phyloP scores from a whole-genome alignment of 1,140 invertebrate species.

The Pseudobourletiella spinata region DNA sequence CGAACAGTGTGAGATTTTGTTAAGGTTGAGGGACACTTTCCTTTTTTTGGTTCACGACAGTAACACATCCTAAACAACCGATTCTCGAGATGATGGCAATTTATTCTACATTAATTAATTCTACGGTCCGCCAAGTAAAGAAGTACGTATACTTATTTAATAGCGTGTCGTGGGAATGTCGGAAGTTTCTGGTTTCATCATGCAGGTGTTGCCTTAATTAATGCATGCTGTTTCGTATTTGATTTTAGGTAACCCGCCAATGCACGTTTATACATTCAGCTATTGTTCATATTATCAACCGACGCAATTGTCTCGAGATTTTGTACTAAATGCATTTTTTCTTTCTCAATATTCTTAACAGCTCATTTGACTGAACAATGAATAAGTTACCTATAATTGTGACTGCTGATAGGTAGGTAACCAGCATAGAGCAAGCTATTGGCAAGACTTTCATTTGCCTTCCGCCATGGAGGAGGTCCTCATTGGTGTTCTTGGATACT shows the following conservation, averaged over 20 bases:
- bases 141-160: too few species aligned
- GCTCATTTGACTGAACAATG: too few species aligned
- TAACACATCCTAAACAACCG: neutral
- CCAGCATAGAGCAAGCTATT: conserved; percentile 19
- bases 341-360: too few species aligned
- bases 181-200: too few species aligned
- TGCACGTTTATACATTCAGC: too few species aligned
- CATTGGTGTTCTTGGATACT: conserved; percentile 39
- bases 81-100: neutral
- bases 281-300: too few species aligned
- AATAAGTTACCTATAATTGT: conserved; percentile 19
- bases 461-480: conserved; percentile 26
- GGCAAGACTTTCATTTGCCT: conserved; percentile 15
- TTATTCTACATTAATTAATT: neutral
- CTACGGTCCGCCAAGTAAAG: neutral
- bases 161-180: too few species aligned
- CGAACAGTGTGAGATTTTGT: neutral
- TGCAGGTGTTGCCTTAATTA: neutral
- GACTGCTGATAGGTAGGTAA: conserved; percentile 23
- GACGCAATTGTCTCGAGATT: too few species aligned
- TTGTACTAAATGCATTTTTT: too few species aligned
- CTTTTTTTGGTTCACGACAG: neutral
- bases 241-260: too few species aligned
- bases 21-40: too few species aligned
- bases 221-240: neutral